Evolutionary conservation across 2,888 invertebrate genomes (phyloP), one percentile per base, ranked within the genome.

Genomic region (Lasioglossum vierecki): DNA sequence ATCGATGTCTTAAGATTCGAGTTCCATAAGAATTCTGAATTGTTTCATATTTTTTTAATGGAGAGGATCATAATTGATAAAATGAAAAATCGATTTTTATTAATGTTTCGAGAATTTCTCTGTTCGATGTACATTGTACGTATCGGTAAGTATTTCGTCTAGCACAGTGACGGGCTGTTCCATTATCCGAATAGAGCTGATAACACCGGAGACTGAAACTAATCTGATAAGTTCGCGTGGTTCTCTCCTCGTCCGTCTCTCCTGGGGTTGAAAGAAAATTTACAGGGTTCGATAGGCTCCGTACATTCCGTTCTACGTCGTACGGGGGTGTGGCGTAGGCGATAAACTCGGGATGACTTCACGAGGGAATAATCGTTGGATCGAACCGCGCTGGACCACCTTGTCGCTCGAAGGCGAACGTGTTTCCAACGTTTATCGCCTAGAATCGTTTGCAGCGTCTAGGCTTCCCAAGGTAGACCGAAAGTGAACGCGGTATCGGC

Each of bases 381-480:
- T 86, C 80, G 78, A 70, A 75, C 63, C 30, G 70, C 49, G 71
- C 68, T 39, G 18, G 35, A 63, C 46, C n/a, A 4, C 18, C 60
- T 46, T 74, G 39, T 70, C 66, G 30, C 68, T 68, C 68, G 68
- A 68, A 68, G 68, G 68, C 68, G 68, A 68, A 68, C 68, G 39
- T 68, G 68, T 68, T 68, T 18, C 68, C 68, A 22, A 5, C 68
- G 39, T 68, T 68, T 68, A 68, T 68, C 68, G 30, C 35, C n/a
- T 41, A 39, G 68, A 68, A 68, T 68, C 68, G 30, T 35, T 68
- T 11, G 68, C 22, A 9, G 39, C 68, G 39, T 22, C 39, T n/a
- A 68, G n/a, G 39, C n/a, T 68, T 68, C n/a, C 66, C 68, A 68
- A 68, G 68, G 68, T 41, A 5, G 68, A 66, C n/a, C 44, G 41